Percentiles rank a stretch among this genome's conserved stretches.
These are phyloP conservation scores for Irena cyanogastra DNA, from an alignment of 2,113 vertebrate genomes.

Conservation along the genomic window DNA sequence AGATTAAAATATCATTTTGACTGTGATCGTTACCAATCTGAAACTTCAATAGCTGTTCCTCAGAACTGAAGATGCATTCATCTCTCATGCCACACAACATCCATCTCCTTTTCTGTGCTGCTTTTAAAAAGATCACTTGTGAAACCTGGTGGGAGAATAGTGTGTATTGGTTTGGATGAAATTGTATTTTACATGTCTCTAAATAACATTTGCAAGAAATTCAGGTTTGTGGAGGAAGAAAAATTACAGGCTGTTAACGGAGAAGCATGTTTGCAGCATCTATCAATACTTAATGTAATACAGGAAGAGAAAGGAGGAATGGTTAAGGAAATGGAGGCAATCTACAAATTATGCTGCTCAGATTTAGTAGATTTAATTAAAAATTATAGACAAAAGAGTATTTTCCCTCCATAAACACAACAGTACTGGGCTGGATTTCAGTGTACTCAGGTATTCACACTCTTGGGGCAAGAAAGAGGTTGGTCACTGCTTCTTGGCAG, in stretches of 20 bases:
- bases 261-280: background rate
- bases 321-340: background rate
- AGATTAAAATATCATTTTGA: slow-evolving; percentile 61
- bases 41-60: slow-evolving; percentile 58
- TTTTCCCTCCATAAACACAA: background rate
- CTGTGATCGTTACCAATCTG: slow-evolving; percentile 53
- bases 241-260: background rate
- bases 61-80: slow-evolving; percentile 59
- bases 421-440: background rate
- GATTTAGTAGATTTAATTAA: background rate
- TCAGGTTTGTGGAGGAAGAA: background rate
- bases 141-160: slow-evolving; percentile 21
- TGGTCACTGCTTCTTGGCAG: background rate
- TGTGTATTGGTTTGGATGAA: slow-evolving; percentile 9
- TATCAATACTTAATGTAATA: background rate
- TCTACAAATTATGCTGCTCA: background rate
- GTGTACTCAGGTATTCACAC: background rate
- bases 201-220: slow-evolving; percentile 1
- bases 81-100: slow-evolving; percentile 47
- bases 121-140: slow-evolving; percentile 38
- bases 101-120: background rate
- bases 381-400: background rate
- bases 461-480: background rate
- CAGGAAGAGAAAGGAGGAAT: background rate
- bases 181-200: slow-evolving; percentile 9